Percentiles rank a stretch among this genome's conserved stretches.
Conservation (phyloP, 92 coral and sea anemone genomes). For the Anthopleura xanthogrammica region DNA sequence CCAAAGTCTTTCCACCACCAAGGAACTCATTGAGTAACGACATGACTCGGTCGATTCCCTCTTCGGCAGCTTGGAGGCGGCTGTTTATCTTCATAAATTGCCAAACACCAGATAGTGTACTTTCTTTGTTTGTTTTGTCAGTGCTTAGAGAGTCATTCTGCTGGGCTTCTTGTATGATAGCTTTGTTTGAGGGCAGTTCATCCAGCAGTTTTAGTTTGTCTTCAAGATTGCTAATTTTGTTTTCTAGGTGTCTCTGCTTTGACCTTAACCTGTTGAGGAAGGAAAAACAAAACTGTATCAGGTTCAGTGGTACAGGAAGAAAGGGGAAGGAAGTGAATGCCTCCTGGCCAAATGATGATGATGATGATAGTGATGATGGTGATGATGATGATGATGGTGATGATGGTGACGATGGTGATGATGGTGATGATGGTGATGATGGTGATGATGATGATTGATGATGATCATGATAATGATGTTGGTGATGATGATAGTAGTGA, state of each 20-base stretch:
- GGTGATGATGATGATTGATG: too few species aligned
- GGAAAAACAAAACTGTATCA: background rate
- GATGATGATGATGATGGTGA: too few species aligned
- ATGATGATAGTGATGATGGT: too few species aligned
- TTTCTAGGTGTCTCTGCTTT: conserved; percentile 60
- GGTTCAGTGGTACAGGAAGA: background rate
- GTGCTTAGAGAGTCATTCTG: conserved; percentile 33
- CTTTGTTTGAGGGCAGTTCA: conserved; percentile 63
- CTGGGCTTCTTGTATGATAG: conserved; percentile 61
- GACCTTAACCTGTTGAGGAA: conserved; percentile 41
- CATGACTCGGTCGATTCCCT: conserved; percentile 89
- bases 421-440: too few species aligned
- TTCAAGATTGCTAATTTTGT: conserved; percentile 71
- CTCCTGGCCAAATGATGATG: background rate
- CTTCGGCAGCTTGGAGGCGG: conserved; percentile 90
- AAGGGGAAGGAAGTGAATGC: background rate
- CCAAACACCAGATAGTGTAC: conserved; percentile 80
- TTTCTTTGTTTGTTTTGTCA: conserved; percentile 38
- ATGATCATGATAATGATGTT: too few species aligned
- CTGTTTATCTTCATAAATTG: conserved; percentile 88
- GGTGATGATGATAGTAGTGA: too few species aligned
- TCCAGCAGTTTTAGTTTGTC: conserved; percentile 71
- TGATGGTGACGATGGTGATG: too few species aligned
- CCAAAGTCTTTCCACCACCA: conserved; percentile 49
- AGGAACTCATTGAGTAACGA: conserved; percentile 76